phyloP scores from a whole-genome alignment of 1,140 invertebrate genomes.

The Holcopasites calliopsidis region DNA sequence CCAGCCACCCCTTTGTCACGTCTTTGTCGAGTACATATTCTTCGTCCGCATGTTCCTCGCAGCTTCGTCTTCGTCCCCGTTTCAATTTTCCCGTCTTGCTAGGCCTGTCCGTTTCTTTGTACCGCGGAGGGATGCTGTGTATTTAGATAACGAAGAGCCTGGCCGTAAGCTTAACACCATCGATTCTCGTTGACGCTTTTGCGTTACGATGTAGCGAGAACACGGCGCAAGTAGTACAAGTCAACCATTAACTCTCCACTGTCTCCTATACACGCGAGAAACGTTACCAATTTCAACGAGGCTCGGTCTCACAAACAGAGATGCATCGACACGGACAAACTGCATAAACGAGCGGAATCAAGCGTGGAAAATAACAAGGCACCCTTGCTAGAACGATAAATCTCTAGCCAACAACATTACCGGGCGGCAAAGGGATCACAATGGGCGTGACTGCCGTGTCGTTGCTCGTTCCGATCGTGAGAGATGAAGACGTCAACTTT shows the following conservation, averaged over 20 bases:
- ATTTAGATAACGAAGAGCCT: constrained; percentile 46
- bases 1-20: constrained; percentile 32
- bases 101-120: constrained; percentile 28
- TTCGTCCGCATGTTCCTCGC: neutral
- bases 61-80: constrained; percentile 16
- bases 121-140: neutral
- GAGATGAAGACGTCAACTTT: constrained; percentile 76
- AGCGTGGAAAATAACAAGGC: constrained; percentile 76
- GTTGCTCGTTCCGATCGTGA: constrained; percentile 51
- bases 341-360: constrained; percentile 63
- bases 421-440: constrained; percentile 45
- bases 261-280: too few relatives aligned
- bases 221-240: too few relatives aligned
- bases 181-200: neutral
- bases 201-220: too few relatives aligned
- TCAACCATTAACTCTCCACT: too few relatives aligned
- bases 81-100: constrained; percentile 37
- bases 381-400: constrained; percentile 73
- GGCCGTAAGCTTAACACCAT: constrained; percentile 10
- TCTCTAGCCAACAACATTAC: constrained; percentile 60
- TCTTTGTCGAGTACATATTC: constrained; percentile 23
- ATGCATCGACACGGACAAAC: neutral
- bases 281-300: neutral
- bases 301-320: neutral
- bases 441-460: constrained; percentile 55